Evolutionary conservation across 2,888 invertebrate species (phyloP).

Genomic region (Lepidochitona cinerea): DNA sequence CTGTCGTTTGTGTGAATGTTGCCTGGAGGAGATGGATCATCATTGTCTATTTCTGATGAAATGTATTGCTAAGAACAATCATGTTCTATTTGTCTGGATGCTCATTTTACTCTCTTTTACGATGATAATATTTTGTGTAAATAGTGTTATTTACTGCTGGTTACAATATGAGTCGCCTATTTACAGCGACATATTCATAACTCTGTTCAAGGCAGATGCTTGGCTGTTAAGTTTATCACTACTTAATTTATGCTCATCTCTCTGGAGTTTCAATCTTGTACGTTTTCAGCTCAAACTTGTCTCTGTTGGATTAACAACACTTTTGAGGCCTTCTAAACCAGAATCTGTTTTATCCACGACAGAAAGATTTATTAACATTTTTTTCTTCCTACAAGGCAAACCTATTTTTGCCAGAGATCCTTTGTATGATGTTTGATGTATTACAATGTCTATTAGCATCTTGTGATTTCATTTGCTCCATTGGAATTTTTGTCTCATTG

Average conservation of each 20-base stretch:
- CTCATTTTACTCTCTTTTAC: constrained; percentile 40
- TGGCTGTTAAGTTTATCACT: constrained; percentile 55
- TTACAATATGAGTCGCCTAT: constrained; percentile 23
- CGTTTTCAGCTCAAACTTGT: constrained; percentile 55
- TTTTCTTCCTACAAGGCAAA: constrained; percentile 54
- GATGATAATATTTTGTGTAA: constrained; percentile 53
- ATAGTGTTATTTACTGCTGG: constrained; percentile 29
- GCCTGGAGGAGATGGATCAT: constrained; percentile 65
- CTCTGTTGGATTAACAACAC: constrained; percentile 53
- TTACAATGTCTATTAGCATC: not conserved
- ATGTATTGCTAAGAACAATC: constrained; percentile 65
- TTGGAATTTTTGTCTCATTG: too few relatives aligned
- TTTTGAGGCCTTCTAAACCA: constrained; percentile 38
- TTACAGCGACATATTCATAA: constrained; percentile 13
- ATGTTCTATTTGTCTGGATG: constrained; percentile 62
- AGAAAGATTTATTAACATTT: constrained; percentile 55
- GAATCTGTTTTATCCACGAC: constrained; percentile 34
- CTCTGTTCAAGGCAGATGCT: constrained; percentile 45
- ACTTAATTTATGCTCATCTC: constrained; percentile 51
- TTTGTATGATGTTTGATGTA: constrained; percentile 10
- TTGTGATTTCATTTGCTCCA: too few relatives aligned
- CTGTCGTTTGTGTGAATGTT: constrained; percentile 66
- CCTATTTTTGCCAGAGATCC: constrained; percentile 47
- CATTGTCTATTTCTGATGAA: constrained; percentile 68
- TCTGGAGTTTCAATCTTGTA: constrained; percentile 58